Evolutionary conservation across 2,113 vertebrate species (phyloP).

Genomic region (Herpetotheres cachinnans): DNA sequence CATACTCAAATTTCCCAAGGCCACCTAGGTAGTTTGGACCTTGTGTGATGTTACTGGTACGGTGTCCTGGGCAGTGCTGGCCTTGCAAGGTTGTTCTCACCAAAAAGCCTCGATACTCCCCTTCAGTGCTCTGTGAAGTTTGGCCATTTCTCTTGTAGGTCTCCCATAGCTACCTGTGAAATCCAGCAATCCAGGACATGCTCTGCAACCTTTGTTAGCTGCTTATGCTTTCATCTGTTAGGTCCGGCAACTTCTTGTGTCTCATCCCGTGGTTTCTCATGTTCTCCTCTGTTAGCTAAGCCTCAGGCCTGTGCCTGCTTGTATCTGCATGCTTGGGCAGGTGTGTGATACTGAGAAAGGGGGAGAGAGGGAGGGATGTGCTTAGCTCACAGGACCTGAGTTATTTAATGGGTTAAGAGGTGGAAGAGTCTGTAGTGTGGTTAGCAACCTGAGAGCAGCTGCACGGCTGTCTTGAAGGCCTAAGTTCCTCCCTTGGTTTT

Average conservation of each 20-base stretch:
- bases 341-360: background rate
- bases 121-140: background rate
- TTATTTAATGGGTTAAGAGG: background rate
- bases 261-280: rapidly evolving
- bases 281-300: background rate
- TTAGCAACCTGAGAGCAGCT: background rate
- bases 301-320: background rate
- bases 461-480: background rate
- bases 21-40: background rate
- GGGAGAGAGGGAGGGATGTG: background rate
- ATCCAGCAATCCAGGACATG: rapidly evolving
- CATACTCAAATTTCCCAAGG: background rate
- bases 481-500: background rate
- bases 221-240: background rate
- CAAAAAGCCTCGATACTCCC: background rate
- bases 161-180: background rate
- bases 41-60: background rate
- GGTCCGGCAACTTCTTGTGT: background rate
- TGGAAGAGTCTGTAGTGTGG: background rate
- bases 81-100: background rate
- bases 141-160: background rate
- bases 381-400: background rate
- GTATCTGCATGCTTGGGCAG: background rate
- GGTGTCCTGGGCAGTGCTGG: background rate
- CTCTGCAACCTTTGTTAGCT: background rate